Conservation (phyloP, 2,888 invertebrate species). For the Chironomus tentans region DNA sequence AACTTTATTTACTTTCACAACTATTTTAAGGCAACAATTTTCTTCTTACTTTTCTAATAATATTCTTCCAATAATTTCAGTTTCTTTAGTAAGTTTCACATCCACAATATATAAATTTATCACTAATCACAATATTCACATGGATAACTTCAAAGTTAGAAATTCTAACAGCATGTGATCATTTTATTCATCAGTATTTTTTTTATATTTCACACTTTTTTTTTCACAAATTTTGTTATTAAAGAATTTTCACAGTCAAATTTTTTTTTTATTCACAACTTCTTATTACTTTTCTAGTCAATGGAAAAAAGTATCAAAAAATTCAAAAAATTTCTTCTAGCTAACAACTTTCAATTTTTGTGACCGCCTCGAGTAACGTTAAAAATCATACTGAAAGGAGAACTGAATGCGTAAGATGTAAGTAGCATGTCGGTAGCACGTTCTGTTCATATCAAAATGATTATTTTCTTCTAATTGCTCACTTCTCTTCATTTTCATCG, state of each 20-base stretch:
- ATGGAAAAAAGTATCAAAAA: not conserved
- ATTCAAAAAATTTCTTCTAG: not conserved
- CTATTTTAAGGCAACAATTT: not conserved
- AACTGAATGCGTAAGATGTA: not conserved
- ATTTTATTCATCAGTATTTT: no score
- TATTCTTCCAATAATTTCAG: no score
- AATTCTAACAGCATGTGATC: no score
- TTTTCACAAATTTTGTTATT: no score
- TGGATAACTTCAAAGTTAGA: no score
- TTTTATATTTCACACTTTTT: no score
- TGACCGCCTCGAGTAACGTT: constrained; percentile 10
- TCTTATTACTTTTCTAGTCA: no score
- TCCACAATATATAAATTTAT: no score
- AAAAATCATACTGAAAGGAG: constrained; percentile 13
- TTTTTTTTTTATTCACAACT: no score
- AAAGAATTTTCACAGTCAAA: no score
- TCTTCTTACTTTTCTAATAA: not conserved
- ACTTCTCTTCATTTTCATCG: not conserved
- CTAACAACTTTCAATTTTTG: not conserved
- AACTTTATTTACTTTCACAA: not conserved
- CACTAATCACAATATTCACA: no score
- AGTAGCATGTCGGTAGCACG: not conserved
- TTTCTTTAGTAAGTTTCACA: no score
- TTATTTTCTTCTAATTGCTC: not conserved
- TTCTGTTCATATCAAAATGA: not conserved